These are phyloP conservation scores for Megalops cyprinoides DNA, from an alignment of 2,797 vertebrate species.

Conservation along the genomic window DNA sequence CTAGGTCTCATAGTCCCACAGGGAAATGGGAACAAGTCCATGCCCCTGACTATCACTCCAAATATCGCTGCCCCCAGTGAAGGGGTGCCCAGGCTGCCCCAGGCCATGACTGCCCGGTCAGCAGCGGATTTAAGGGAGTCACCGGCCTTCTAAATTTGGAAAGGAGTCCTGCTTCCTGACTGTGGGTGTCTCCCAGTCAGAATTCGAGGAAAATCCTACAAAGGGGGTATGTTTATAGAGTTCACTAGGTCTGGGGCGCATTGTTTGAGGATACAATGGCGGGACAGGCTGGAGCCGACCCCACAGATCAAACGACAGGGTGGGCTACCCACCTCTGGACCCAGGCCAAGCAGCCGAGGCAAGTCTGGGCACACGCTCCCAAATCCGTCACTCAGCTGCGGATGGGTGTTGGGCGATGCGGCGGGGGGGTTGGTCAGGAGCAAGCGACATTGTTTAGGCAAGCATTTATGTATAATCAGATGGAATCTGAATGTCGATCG, in stretches of 20 bases:
- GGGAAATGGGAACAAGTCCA: background rate
- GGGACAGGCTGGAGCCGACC: slow-evolving; percentile 81
- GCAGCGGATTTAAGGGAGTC: slow-evolving; percentile 57
- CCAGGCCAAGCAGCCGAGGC: slow-evolving; percentile 59
- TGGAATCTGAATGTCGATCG: slow-evolving; percentile 11
- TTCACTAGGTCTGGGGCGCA: slow-evolving; percentile 79
- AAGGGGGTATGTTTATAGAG: slow-evolving; percentile 76
- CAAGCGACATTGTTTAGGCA: background rate
- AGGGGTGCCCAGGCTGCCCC: background rate
- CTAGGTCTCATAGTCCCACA: background rate
- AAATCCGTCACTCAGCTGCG: slow-evolving; percentile 54
- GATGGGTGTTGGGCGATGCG: slow-evolving; percentile 31
- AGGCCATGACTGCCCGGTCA: slow-evolving; percentile 64
- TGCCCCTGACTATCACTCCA: background rate
- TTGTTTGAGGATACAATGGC: slow-evolving; percentile 84
- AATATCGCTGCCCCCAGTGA: background rate
- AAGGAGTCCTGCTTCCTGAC: slow-evolving; percentile 77
- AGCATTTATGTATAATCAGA: slow-evolving; percentile 21
- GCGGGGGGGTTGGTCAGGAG: background rate
- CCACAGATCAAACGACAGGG: slow-evolving; percentile 74
- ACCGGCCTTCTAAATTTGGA: slow-evolving; percentile 71
- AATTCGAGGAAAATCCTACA: slow-evolving; percentile 75
- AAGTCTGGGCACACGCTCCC: slow-evolving; percentile 62
- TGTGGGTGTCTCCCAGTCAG: slow-evolving; percentile 76
- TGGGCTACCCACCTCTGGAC: slow-evolving; percentile 73